Evolutionary conservation across 2,888 invertebrate genomes (phyloP).

Genomic region (Phyllotreta cruciferae): DNA sequence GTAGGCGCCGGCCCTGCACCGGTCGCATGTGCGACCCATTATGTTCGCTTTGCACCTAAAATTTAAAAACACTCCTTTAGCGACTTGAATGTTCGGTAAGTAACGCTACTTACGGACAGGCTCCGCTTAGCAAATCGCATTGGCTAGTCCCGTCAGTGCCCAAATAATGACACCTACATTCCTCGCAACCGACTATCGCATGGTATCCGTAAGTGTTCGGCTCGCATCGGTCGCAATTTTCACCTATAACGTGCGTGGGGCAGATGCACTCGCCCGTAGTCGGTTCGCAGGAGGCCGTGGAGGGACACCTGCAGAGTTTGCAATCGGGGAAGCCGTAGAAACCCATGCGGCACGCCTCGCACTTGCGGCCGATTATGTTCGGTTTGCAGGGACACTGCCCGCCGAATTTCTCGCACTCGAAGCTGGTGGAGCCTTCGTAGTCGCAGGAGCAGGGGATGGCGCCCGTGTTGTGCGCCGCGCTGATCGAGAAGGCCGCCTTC

Average conservation of each 20-base stretch:
- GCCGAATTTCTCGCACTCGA: slow-evolving; percentile 92
- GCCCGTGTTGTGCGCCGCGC: slow-evolving; percentile 93
- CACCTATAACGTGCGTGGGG: slow-evolving; percentile 88
- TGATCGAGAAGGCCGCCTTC: slow-evolving; percentile 90
- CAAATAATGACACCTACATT: slow-evolving; percentile 86
- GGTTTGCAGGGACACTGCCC: slow-evolving; percentile 94
- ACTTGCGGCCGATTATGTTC: slow-evolving; percentile 91
- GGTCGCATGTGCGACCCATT: slow-evolving; percentile 87
- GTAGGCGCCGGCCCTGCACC: slow-evolving; percentile 82
- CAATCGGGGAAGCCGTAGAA: slow-evolving; percentile 97
- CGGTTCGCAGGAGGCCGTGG: slow-evolving; percentile 81
- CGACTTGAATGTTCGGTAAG: background rate
- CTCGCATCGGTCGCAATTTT: slow-evolving; percentile 87
- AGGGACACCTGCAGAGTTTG: slow-evolving; percentile 85
- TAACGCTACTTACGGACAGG: slow-evolving; percentile 71
- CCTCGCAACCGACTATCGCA: slow-evolving; percentile 93
- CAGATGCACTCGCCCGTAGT: slow-evolving; percentile 83
- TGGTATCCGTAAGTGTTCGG: slow-evolving; percentile 92
- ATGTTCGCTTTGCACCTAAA: slow-evolving; percentile 83
- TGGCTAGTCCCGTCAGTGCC: slow-evolving; percentile 81
- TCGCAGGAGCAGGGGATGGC: slow-evolving; percentile 91
- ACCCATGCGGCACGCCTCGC: slow-evolving; percentile 83
- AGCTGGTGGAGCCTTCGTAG: slow-evolving; percentile 82
- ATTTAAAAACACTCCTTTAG: slow-evolving; percentile 26
- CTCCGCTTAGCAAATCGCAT: slow-evolving; percentile 88